Base-by-base conservation (phyloP, 2,888 invertebrate species). In the Automeris io region DNA sequence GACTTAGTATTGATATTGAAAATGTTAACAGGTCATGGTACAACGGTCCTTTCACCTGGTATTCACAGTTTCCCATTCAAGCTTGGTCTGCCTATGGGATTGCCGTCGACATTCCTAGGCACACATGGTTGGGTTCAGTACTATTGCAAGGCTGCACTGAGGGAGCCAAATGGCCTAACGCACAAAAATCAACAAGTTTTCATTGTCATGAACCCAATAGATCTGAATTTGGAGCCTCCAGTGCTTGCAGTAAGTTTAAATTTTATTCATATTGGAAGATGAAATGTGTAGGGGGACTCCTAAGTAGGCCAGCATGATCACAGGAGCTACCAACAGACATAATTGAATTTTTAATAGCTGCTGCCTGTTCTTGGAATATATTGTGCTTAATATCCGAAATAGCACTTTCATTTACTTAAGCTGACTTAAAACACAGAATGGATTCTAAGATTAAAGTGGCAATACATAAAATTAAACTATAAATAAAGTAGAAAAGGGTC, bases 131-230 rank as follows among this genome's bases (percentile, higher is more conserved):
- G 96, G 96, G 96, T 97, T 33, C 97, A 97, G 76, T 97, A 96
- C 78, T 97, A 92, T 70, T 97, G 96, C 66, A 96, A 96, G 73
- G 95, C 96, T 12, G 96, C 96, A 0, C 82, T 96, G 11, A 86
- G 95, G 33, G 97, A 97, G 61, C 95, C 96, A 5, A 93, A 92
- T 49, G 96, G 96, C 1, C 83, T 97, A 23, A 95, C 95, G 3
- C 97, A 97, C 69, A 97, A 97, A 76, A 97, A 97, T 71, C 96
- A 97, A 73, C 97, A 97, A 81, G 97, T 97, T n/a, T 97, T 97
- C 76, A 96, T 97, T 60, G 96, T 97, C 2, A 96, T 97, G 96
- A 97, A 95, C 75, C 97, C 97, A 3, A 96, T 97, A 51, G 96
- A 97, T 74, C 87, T 97, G 57, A 97, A 97, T 81, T 81, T 95